Evolutionary conservation across 2,888 invertebrate species (phyloP), one percentile per base, ranked within the genome.

Genomic region (Cryptophagus acutangulus): DNA sequence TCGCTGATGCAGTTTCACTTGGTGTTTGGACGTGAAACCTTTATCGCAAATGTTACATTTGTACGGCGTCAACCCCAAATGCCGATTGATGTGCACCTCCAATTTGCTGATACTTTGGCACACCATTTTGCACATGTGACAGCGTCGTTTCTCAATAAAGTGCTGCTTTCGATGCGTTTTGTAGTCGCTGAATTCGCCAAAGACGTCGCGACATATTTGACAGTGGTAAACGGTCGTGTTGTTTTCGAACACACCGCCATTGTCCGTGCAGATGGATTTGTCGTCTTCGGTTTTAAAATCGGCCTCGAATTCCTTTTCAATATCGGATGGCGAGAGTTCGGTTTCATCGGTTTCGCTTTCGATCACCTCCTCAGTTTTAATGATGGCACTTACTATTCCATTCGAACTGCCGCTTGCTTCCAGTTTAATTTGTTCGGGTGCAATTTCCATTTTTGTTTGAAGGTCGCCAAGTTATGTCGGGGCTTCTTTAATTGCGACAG

Each of bases 11-110:
- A 59, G 44, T 40, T 57, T 59, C 14, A 61, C 41, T 33, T 61
- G 57, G 39, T 59, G 48, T 30, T 53, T 51, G 2, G 59, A 58
- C 5, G 52, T 42, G 41, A 61, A 62, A 16, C 46, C 44, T 40
- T 59, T 62, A 6, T 45, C 51, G 40, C 62, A 62, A 34, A 54
- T 46, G n/a, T 49, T 48, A 40, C 62, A 62, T 34, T 55, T 54
- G 33, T 50, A 59, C 2, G 61, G 61, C 46, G 56, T 61, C 6
- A 57, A 28, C 2, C 61, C 61, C 33, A 58, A 49, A 41, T 62
- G 62, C 26, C 49, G 45, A 36, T 61, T 59, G 40, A 58, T 48
- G 40, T 62, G 62, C 18, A 57, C 57, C 30, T 57, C 51, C 15
- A 62, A 40, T 43, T 58, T 58, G 10, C 55, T 49, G 16, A 58